Percentiles rank a stretch among this genome's conserved stretches.
Conservation (phyloP, 2,888 invertebrate species). For the Eurytoma adleriae region DNA sequence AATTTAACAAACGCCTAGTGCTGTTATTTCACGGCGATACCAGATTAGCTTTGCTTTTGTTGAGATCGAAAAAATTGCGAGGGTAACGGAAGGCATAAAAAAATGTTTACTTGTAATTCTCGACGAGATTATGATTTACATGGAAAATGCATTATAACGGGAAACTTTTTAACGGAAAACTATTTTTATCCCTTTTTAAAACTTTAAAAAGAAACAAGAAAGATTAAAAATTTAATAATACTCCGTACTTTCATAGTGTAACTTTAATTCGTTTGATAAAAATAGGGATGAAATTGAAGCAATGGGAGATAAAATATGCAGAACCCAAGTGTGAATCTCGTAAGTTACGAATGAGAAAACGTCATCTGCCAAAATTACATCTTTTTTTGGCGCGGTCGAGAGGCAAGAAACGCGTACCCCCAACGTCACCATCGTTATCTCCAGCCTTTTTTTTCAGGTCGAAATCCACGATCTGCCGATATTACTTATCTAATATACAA, state of each 20-base stretch:
- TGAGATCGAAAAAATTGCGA: too few species aligned
- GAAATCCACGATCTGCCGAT: slow-evolving; percentile 27
- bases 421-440: background rate
- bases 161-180: background rate
- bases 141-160: too few species aligned
- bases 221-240: background rate
- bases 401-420: background rate
- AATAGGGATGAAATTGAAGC: background rate
- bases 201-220: slow-evolving; percentile 5
- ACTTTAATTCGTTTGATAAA: background rate
- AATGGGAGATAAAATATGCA: slow-evolving; percentile 1
- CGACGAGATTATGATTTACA: too few species aligned
- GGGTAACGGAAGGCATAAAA: too few species aligned
- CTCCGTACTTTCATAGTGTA: too few species aligned
- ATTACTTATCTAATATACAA: slow-evolving; percentile 48
- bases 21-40: too few species aligned
- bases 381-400: slow-evolving; percentile 1
- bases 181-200: background rate
- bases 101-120: too few species aligned
- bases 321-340: background rate
- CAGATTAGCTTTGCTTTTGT: too few species aligned
- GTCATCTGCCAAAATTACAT: slow-evolving; percentile 31
- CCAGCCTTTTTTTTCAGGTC: slow-evolving; percentile 7
- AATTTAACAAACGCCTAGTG: too few species aligned
- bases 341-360: slow-evolving; percentile 20